A percentile compares a stretch with the other conserved stretches of the same genome.
These are phyloP conservation scores for Berghia stephanieae DNA, from an alignment of 1,140 invertebrate genomes.

Conservation along the genomic window DNA sequence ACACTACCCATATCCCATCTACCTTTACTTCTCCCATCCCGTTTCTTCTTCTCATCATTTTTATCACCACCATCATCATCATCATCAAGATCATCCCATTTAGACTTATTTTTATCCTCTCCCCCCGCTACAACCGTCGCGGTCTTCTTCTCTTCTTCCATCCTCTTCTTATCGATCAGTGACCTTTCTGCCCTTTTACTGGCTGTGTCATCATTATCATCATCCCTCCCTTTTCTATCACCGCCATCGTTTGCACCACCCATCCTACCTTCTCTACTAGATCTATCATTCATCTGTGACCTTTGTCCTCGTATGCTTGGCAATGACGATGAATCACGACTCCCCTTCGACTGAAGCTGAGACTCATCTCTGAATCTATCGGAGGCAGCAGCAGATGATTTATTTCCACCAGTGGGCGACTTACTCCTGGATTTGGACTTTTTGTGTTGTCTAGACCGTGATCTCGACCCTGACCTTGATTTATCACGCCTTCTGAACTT, in stretches of 20 bases:
- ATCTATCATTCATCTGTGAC: background rate
- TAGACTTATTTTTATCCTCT: background rate
- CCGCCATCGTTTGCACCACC: too few species aligned
- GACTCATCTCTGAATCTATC: background rate
- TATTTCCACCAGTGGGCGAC: background rate
- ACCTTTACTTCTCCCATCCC: background rate
- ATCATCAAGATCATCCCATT: background rate
- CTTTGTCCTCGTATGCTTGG: constrained; percentile 12
- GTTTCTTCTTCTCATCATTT: too few species aligned
- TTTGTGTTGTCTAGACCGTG: constrained; percentile 16
- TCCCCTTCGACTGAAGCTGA: background rate
- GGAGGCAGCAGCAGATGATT: background rate
- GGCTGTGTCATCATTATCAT: background rate
- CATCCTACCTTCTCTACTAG: background rate
- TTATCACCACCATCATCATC: too few species aligned
- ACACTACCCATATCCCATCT: background rate
- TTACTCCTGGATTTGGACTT: constrained; percentile 12
- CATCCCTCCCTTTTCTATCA: too few species aligned
- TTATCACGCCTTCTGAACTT: constrained; percentile 23
- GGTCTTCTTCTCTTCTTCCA: background rate
- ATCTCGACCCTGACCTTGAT: constrained; percentile 28
- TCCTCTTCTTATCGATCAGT: background rate
- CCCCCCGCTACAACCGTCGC: background rate
- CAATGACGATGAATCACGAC: background rate
- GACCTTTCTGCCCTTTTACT: background rate